phyloP scores from a whole-genome alignment of 1,140 invertebrate genomes.

The Venustaconcha ellipsiformis region DNA sequence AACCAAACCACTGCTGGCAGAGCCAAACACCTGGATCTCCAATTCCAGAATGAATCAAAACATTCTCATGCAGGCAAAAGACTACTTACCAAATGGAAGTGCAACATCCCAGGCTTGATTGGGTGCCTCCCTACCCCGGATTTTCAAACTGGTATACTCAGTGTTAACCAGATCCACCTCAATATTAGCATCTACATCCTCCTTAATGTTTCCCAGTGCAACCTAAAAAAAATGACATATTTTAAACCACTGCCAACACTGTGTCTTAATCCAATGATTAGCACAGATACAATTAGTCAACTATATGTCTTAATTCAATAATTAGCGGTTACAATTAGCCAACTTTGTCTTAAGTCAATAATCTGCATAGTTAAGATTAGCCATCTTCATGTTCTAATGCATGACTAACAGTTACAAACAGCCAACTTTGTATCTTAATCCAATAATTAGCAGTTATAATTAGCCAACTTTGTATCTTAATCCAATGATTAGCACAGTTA shows the following conservation, averaged over 20 bases:
- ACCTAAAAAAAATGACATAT: conserved; percentile 43
- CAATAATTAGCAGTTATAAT: too few relatives aligned
- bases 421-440: too few relatives aligned
- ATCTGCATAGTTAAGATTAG: too few relatives aligned
- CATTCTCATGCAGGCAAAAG: neutral
- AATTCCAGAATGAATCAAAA: too few relatives aligned
- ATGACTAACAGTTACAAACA: too few relatives aligned
- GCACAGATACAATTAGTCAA: too few relatives aligned
- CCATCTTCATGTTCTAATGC: too few relatives aligned
- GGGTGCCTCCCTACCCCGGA: conserved; percentile 54
- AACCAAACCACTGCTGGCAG: neutral
- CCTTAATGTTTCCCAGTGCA: conserved; percentile 62
- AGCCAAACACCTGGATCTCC: neutral
- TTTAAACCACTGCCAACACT: neutral
- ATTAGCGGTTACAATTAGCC: too few relatives aligned
- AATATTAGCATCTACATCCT: conserved; percentile 35
- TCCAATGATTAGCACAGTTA: neutral
- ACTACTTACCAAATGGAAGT: conserved; percentile 54
- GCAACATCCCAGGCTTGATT: conserved; percentile 53
- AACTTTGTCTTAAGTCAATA: too few relatives aligned
- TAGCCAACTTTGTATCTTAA: too few relatives aligned
- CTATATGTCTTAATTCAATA: too few relatives aligned
- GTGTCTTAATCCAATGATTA: too few relatives aligned
- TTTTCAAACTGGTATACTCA: conserved; percentile 59
- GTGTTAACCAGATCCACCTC: conserved; percentile 51